Base-by-base conservation (phyloP, 2,888 invertebrate species). In the Oligia fasciuncula region DNA sequence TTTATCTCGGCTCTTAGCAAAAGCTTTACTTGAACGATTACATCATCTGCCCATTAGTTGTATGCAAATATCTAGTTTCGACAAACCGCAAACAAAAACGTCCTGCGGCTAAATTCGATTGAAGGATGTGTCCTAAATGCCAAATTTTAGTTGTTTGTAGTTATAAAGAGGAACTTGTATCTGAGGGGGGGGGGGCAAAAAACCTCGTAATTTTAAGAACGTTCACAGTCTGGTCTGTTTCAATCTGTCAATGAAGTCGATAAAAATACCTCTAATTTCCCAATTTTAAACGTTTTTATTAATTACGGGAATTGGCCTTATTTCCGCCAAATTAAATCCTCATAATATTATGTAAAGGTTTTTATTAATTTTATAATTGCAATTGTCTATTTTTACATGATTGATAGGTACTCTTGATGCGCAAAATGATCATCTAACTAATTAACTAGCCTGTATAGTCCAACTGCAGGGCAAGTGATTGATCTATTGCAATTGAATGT, bases 51-150 rank as follows among this genome's bases (percentile, higher is more conserved):
- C 19, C 14, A 17, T 4, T 29, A 79, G 8, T 62, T 46, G 11
- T 35, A 35, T 35, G 35, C 70, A 79, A 65, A 79, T 71, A 76
- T 5, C 19, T 49, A 49, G 4, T 49, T 35, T n/a, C 19, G 4
- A 23, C 46, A 49, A 65, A 71, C 29, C 40, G 40, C 35, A 49
- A 80, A 80, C 51, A 70, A 23, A 43, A 68, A 35, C 46, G 8
- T 5, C 14, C 63, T 54, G 62, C 8, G 8, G 67, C 40, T 14
- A 40, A 35, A 13, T 51, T 67, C 14, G 17, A 57, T n/a, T 77
- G 5, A 51, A 29, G 29, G 13, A 43, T 62, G 49, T 51, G 23
- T 46, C 9, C 19, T 17, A 77, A 62, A 60, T 49, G 23, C 5
- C 0, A 49, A 29, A 13, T 40, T 5, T 19, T 49, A 1, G 43